Base-by-base conservation (phyloP, 2,797 vertebrate species). In the Clangula hyemalis region DNA sequence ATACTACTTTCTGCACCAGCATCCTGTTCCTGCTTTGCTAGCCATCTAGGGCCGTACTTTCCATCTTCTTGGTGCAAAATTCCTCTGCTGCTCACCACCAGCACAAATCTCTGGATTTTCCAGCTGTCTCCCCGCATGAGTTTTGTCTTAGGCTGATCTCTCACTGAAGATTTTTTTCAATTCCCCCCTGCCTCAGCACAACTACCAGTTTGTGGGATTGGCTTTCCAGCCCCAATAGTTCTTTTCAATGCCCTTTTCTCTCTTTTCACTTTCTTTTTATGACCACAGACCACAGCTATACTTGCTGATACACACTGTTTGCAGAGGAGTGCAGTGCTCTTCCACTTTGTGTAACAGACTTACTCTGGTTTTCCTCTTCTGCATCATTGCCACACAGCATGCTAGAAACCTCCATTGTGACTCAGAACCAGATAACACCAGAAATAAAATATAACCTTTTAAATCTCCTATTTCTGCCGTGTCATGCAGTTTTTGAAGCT, bases 1-100 rank as follows among this genome's bases (percentile, higher is more conserved):
- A 4, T 0, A 1, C 22, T 41, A 16, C 56, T 19, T 57, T 39
- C n/a, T 69, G 38, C 57, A 41, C 54, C 47, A 21, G 28, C 49
- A n/a, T 4, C 13, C 27, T 7, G 30, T 15, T 14, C 18, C 43
- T 27, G 60, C 28, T 62, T 13, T 0, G 1, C 17, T 3, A 38
- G 36, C 11, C 61, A 18, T 3, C 32, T 10, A 13, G 54, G 0
- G 2, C 82, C 18, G 27, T 15, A 14, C 49, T 36, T 6, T n/a
- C 38, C 53, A 27, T 16, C 39, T 51, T 30, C 13, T 8, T 7
- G 32, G 34, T 13, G 51, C 45, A n/a, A 25, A 20, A 5, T 4
- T 78, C 61, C 43, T 41, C 43, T 36, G n/a, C 1, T 2, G 61
- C 16, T 51, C 39, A 17, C 1, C 38, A 49, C 5, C 27, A 43